A percentile compares a stretch with the other conserved stretches of the same genome.
phyloP scores from a whole-genome alignment of 2,797 vertebrate genomes.

The Synaphobranchus kaupii region DNA sequence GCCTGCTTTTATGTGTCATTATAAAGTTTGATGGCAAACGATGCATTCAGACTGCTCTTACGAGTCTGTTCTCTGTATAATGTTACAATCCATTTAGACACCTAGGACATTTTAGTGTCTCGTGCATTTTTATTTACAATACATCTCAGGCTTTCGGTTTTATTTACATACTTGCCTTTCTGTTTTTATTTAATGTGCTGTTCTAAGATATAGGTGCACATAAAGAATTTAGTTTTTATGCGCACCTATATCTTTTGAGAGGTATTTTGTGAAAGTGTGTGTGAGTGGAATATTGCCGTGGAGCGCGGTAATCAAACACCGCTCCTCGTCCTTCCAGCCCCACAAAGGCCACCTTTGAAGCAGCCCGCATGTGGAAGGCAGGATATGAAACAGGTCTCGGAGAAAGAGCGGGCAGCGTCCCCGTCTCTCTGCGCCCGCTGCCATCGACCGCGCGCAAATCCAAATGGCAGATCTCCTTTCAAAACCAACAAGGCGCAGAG shows the following conservation, averaged over 20 bases:
- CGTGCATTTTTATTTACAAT: background rate
- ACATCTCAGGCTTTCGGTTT: background rate
- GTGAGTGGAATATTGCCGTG: background rate
- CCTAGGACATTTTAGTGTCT: background rate
- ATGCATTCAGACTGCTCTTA: background rate
- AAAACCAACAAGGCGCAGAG: constrained; percentile 15
- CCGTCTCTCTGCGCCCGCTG: constrained; percentile 18
- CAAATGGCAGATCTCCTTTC: constrained; percentile 26
- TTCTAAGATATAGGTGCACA: background rate
- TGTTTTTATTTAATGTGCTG: background rate
- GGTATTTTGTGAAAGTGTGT: background rate
- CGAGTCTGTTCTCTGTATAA: background rate
- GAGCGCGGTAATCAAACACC: background rate
- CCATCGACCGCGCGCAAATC: background rate
- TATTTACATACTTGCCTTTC: background rate
- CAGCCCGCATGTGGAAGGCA: constrained; percentile 11
- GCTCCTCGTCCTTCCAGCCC: background rate
- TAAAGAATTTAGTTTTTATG: background rate
- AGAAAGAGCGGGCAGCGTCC: constrained; percentile 12
- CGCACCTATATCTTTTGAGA: background rate
- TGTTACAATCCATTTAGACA: background rate
- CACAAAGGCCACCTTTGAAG: constrained; percentile 36
- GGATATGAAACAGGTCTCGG: constrained; percentile 39
- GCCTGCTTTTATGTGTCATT: background rate
- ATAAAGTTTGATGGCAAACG: background rate